These are phyloP conservation scores for Noctua fimbriata DNA, from an alignment of 2,888 invertebrate genomes.

Conservation along the genomic window DNA sequence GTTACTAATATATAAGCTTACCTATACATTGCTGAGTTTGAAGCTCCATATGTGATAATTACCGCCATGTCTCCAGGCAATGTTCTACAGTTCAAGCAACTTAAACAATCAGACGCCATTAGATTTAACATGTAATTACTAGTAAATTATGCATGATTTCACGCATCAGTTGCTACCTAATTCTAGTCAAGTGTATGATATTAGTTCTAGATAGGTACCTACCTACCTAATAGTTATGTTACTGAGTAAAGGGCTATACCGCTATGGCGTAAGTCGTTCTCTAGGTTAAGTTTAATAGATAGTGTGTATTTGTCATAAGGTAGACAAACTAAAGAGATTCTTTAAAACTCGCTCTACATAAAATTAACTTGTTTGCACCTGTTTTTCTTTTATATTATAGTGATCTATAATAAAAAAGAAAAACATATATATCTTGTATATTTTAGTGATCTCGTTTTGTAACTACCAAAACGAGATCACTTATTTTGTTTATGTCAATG, in stretches of 20 bases:
- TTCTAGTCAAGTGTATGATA: not conserved
- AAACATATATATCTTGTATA: too few species aligned
- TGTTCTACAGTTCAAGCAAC: conserved; percentile 31
- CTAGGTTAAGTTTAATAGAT: not conserved
- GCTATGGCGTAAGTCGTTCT: not conserved
- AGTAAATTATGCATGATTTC: conserved; percentile 34
- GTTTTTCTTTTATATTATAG: not conserved
- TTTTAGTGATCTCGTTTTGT: too few species aligned
- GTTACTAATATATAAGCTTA: not conserved
- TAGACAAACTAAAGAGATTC: not conserved
- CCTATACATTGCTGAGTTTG: not conserved
- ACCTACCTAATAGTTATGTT: not conserved
- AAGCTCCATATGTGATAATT: conserved; percentile 38
- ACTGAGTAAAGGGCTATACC: not conserved
- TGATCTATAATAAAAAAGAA: too few species aligned
- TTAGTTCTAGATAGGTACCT: not conserved
- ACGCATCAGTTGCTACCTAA: conserved; percentile 13
- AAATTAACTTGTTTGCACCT: not conserved
- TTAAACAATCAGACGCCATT: conserved; percentile 46
- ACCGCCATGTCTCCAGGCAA: conserved; percentile 18
- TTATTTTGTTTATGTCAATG: not conserved
- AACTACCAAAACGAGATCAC: not conserved
- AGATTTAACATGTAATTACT: conserved; percentile 31
- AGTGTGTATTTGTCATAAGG: not conserved
- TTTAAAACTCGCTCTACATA: not conserved